Base-by-base conservation (phyloP, 1,140 invertebrate species). In the Venturia canescens region DNA sequence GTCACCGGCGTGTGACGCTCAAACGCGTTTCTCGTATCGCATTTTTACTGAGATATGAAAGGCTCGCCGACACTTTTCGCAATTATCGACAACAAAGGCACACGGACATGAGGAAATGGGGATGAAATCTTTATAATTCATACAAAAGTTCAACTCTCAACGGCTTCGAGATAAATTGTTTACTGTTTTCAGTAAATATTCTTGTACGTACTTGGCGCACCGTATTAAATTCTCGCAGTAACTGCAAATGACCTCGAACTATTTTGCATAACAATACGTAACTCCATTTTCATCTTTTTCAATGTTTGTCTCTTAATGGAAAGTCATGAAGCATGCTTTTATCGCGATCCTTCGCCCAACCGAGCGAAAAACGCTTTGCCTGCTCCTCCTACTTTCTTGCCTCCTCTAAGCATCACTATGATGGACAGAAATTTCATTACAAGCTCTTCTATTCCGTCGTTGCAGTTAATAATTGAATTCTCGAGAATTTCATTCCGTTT, bases 191-290 rank as follows among this genome's bases (percentile, higher is more conserved):
- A n/a, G 1, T 26, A n/a, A n/a, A 23, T 44, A 44, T 44, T 44
- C 38, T 74, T 74, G 23, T 21, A 48, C 29, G 6, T 31, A 6
- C 69, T 34, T 7, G 5, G 27, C 23, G 48, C 23, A 29, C 23
- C 16, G 21, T 53, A 74, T 74, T 29, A 53, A 74, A 23, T 53
- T 18, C n/a, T n/a, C 29, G 11, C 27, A 18, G 27, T 27, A 60
- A 60, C 26, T 60, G 31, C 72, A 76, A 76, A 60, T 18, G 53
- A 76, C 50, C 26, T 63, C 38, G 27, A 76, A 29, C 16, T 34
- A 27, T 38, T 34, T 76, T 18, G 38, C 60, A 60, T 60, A 4
- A 76, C 38, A 18, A 13, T 27, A 16, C 29, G 18, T 3, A 31
- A 31, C 15, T 31, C 66, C 31, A 1, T 15, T 13, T 53, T 11